A percentile compares a stretch with the other conserved stretches of the same genome.
phyloP scores from a whole-genome alignment of 2,113 vertebrate species.

The Orycteropus afer region DNA sequence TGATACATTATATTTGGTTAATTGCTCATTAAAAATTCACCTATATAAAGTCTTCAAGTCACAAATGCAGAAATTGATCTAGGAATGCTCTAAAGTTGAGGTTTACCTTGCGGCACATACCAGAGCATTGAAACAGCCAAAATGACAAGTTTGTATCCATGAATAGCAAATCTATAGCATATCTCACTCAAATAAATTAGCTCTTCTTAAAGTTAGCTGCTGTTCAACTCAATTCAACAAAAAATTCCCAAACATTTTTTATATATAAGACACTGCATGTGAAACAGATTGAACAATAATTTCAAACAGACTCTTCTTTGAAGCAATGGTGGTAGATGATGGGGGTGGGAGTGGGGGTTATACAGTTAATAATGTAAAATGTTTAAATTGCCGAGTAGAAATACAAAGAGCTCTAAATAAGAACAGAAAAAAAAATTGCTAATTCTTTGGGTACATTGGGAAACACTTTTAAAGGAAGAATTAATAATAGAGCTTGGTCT shows the following conservation, averaged over 20 bases:
- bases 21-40: background rate
- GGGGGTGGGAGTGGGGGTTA: accelerated
- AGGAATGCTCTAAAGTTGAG: background rate
- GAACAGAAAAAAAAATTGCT: background rate
- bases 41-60: background rate
- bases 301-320: background rate
- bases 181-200: background rate
- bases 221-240: background rate
- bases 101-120: background rate
- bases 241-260: background rate
- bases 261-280: background rate
- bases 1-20: constrained; percentile 31
- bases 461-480: background rate
- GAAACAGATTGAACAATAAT: background rate
- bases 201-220: background rate
- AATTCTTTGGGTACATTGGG: background rate
- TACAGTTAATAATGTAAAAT: background rate
- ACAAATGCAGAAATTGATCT: constrained; percentile 1
- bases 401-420: background rate
- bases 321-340: background rate
- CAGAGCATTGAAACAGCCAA: background rate
- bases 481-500: background rate
- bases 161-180: background rate
- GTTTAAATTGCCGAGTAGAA: background rate
- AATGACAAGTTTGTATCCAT: background rate